Percentiles rank a stretch among this genome's conserved stretches.
Evolutionary conservation across 2,113 vertebrate species (phyloP).

Genomic region (Scopus umbretta): DNA sequence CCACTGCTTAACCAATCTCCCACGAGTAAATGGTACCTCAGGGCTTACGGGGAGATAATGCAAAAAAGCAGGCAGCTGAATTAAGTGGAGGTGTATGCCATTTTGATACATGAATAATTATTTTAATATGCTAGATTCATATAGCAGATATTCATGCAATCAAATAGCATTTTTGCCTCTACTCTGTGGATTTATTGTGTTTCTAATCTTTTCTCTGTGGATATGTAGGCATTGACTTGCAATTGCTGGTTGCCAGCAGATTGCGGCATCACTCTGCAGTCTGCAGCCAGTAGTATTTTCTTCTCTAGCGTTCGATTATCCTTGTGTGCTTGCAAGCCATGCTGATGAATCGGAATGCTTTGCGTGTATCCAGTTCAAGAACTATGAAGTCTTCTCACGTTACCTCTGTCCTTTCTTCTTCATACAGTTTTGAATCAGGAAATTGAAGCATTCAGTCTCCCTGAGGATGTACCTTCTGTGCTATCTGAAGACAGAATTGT

Average conservation of each 20-base stretch:
- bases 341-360: background rate
- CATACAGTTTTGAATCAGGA: constrained; percentile 79
- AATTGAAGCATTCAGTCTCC: constrained; percentile 81
- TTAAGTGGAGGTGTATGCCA: background rate
- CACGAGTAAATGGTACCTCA: background rate
- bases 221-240: background rate
- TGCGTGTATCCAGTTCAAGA: background rate
- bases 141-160: background rate
- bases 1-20: background rate
- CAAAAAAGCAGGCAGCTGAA: background rate
- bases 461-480: constrained; percentile 69
- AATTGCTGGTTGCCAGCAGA: background rate
- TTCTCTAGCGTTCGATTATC: background rate
- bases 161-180: background rate
- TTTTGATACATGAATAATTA: constrained; percentile 6
- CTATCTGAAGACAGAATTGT: constrained; percentile 80
- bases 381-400: background rate
- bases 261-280: background rate
- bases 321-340: background rate
- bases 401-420: background rate
- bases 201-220: background rate
- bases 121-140: constrained; percentile 1
- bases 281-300: background rate
- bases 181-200: background rate
- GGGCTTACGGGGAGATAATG: background rate